Base-by-base conservation (phyloP, 2,797 vertebrate genomes). In the Sebastes hubbsi region DNA sequence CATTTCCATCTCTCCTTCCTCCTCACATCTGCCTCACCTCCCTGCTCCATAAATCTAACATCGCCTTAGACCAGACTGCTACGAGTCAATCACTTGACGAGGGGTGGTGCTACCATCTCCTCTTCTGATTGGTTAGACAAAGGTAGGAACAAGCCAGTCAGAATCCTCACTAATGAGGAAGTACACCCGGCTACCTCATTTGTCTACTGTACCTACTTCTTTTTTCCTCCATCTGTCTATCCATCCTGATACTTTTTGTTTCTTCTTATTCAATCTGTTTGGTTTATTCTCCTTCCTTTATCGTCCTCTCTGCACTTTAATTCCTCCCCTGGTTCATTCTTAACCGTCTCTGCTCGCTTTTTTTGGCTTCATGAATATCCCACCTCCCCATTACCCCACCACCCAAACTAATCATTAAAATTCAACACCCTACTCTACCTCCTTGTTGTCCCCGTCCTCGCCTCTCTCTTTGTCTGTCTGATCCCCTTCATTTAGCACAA, bases 361-460 rank as follows among this genome's bases (percentile, higher is more conserved):
- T 36, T 76, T 38, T 36, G 20, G 9, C 20, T 24, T 4, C 8
- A 27, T 46, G 12, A 36, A 29, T 60, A 49, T 6, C 22, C 30
- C 8, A 12, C 12, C 18, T 54, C 20, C 16, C 13, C 11, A 27
- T 46, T 27, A n/a, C 18, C 32, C 69, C 62, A 30, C 24, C 61
- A 62, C 30, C 63, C 24, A 55, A 81, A 76, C 67, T 38, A 66
- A 75, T 87, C 36, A 85, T 89, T 92, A 56, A 77, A 89, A 92
- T 89, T 78, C 89, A 72, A 16, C 49, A 54, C 24, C 63, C 74
- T 56, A 13, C 20, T 60, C 76, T 46, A 16, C n/a, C 20, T 52
- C 54, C 70, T 36, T 5, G 8, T 36, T 5, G 8, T 14, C 59
- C 65, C 70, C 68, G 62, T 30, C 32, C 54, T 72, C 8, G 0